Percentiles rank a stretch among this genome's conserved stretches.
Conservation (phyloP, 2,113 vertebrate genomes). For the Sylvietta virens region DNA sequence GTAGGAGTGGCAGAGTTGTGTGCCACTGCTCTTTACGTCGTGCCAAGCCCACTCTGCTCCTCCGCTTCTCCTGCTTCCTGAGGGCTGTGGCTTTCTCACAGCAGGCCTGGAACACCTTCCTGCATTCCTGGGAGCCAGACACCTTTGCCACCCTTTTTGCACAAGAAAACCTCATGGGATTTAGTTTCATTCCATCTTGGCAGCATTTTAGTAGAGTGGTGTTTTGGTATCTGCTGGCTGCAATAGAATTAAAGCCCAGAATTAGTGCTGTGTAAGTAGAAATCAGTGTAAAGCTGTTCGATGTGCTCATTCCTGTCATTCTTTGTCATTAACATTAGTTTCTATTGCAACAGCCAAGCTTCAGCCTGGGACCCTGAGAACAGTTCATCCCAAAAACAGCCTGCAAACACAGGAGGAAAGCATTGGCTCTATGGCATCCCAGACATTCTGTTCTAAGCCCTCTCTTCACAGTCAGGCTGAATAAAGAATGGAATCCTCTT, state of each 20-base stretch:
- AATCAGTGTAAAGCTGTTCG: not conserved
- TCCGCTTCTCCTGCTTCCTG: not conserved
- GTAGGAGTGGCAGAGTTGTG: not conserved
- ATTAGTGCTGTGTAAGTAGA: not conserved
- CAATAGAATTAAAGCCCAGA: not conserved
- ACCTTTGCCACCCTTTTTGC: not conserved
- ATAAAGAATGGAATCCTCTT: not conserved
- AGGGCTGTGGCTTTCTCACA: conserved; percentile 37
- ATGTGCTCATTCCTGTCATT: not conserved
- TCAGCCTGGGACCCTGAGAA: not conserved
- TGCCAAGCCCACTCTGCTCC: conserved; percentile 33
- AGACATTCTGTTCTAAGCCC: not conserved
- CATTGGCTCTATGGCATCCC: too few species aligned
- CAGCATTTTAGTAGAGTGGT: conserved; percentile 45
- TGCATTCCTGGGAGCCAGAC: not conserved
- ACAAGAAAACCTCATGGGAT: conserved; percentile 36
- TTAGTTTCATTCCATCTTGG: conserved; percentile 51
- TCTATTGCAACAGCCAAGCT: not conserved
- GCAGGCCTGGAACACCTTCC: not conserved
- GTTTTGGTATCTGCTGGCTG: conserved; percentile 52
- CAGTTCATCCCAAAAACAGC: not conserved
- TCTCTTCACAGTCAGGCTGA: not conserved
- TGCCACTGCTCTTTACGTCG: conserved; percentile 44
- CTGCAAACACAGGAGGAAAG: not conserved
- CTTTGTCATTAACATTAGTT: not conserved